phyloP scores from a whole-genome alignment of 2,797 vertebrate genomes.

The Anguilla anguilla region DNA sequence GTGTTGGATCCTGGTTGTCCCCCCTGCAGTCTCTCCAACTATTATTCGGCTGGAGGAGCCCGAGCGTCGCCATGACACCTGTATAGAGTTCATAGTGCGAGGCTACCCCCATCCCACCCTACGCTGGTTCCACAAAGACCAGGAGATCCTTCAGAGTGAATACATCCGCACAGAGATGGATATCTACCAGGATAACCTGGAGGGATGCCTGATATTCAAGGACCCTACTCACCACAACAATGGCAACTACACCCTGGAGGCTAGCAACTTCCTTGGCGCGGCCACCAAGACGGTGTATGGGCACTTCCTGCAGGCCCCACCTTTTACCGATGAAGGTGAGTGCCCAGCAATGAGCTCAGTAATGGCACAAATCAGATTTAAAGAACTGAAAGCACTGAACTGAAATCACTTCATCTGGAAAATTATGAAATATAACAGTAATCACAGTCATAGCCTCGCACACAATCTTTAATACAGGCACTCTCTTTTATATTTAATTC shows the following conservation, averaged over 20 bases:
- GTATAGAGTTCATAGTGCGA: conserved; percentile 91
- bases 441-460: neutral
- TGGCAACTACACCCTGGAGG: conserved; percentile 95
- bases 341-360: neutral
- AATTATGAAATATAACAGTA: neutral
- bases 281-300: conserved; percentile 89
- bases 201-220: conserved; percentile 93
- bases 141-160: conserved; percentile 78
- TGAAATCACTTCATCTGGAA: neutral
- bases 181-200: conserved; percentile 85
- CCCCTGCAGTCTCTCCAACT: conserved; percentile 84
- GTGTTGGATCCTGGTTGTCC: neutral
- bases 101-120: conserved; percentile 90
- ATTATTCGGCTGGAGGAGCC: conserved; percentile 90
- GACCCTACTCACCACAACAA: conserved; percentile 97
- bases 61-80: conserved; percentile 87
- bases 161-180: conserved; percentile 89
- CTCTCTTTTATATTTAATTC: neutral
- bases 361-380: neutral
- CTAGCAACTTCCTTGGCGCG: conserved; percentile 85
- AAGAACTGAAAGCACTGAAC: neutral
- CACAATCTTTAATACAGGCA: neutral
- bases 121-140: conserved; percentile 86
- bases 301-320: conserved; percentile 88
- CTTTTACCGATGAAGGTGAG: conserved; percentile 65